Evolutionary conservation across 2,797 vertebrate species (phyloP), one percentile per base, ranked within the genome.

Genomic region (Rhabdomys pumilio): DNA sequence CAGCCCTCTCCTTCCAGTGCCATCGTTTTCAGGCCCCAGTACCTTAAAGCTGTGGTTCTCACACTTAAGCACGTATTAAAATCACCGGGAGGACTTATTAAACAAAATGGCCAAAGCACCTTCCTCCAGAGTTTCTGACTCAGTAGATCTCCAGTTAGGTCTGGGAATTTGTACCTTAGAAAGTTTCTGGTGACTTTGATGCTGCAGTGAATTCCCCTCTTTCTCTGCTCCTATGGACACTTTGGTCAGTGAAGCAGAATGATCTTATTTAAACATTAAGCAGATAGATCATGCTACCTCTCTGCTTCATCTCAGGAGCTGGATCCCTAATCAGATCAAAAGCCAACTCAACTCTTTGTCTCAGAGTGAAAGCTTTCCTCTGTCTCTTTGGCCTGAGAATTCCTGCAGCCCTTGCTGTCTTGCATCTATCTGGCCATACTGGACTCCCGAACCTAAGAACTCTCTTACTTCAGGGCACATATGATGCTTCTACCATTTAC

Each of bases 291-390:
- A 1, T 59, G 24, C 59, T 63, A 90, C 6, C 0, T 63, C 41
- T 31, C 57, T 85, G 61, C 29, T 84, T 20, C 31, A 73, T 15
- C 26, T 85, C 61, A 13, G 50, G 7, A 6, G 47, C 59, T 84
- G 53, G 50, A 14, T 84, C 19, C 61, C 24, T 29, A 44, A 15
- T 93, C 53, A 93, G 77, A 91, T 61, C 89, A 55, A 96, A 93
- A 89, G 34, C 6, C 57, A 90, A 91, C 53, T 77, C 57, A 90
- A 91, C 53, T 77, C 63, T 26, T 61, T 41, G 69, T 41, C 57
- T 72, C 24, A 88, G 41, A 86, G 53, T 44, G 44, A 12, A 80
- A 69, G 50, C 38, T 19, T 9, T 29, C 14, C 3, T 19, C 38
- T 38, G 19, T 44, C n/a, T 34, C 19, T 79, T 17, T 20, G 31